Conservation (phyloP, 2,888 invertebrate species). For the Agrotis segetum region DNA sequence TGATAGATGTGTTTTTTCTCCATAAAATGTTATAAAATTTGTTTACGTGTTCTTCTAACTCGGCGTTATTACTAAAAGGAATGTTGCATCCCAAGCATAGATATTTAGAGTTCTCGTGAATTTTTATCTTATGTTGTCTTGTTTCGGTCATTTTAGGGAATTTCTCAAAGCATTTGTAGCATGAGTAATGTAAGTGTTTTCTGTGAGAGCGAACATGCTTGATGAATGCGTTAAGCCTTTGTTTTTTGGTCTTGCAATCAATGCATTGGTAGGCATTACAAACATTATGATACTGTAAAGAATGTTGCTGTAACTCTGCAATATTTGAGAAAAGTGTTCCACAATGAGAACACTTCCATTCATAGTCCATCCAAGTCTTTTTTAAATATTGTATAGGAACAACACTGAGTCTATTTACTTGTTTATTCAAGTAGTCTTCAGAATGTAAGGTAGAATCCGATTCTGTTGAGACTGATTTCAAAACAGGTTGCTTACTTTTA, state of each 20-base stretch:
- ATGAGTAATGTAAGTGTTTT: constrained; percentile 88
- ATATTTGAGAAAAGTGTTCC: constrained; percentile 75
- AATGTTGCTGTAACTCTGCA: constrained; percentile 89
- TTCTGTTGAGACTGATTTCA: neutral
- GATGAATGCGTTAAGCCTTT: constrained; percentile 75
- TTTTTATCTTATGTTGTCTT: constrained; percentile 63
- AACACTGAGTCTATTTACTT: constrained; percentile 57
- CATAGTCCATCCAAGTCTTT: constrained; percentile 79
- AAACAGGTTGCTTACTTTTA: neutral
- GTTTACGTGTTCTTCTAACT: constrained; percentile 71
- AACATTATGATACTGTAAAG: constrained; percentile 90
- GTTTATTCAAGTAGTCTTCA: constrained; percentile 12
- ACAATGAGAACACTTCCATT: constrained; percentile 80
- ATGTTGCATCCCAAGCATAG: constrained; percentile 78
- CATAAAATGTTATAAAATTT: constrained; percentile 66
- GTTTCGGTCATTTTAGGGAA: constrained; percentile 68
- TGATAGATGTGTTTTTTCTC: constrained; percentile 62
- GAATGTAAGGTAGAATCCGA: neutral
- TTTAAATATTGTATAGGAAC: constrained; percentile 73
- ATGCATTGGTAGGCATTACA: constrained; percentile 92
- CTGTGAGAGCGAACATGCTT: constrained; percentile 91
- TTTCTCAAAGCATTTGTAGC: constrained; percentile 75
- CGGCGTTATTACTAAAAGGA: constrained; percentile 69
- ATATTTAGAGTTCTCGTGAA: constrained; percentile 67
- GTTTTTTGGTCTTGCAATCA: constrained; percentile 87